Base-by-base conservation (phyloP, 1,140 invertebrate genomes). In the Eulimnadia texana region DNA sequence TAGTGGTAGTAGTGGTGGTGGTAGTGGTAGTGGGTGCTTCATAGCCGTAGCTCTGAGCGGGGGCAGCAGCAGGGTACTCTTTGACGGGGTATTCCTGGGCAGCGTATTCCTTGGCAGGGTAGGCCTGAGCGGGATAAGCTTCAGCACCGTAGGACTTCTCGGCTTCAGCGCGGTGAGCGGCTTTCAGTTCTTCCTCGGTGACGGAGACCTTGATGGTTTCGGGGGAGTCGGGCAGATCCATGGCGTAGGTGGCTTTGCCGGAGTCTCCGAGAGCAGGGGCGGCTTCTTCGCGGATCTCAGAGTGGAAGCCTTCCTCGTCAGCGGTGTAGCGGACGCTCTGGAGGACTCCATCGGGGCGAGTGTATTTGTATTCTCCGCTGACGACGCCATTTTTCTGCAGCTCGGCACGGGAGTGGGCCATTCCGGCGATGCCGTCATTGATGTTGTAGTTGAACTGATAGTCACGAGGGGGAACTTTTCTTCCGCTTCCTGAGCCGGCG, bases 391-490 rank as follows among this genome's bases (percentile, higher is more conserved):
- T 51, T 3, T 56, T 60, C 19, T 63, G 61, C 10, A 33, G 24
- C 22, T 63, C 61, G 33, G 11, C 51, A 24, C 61, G 53, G 1
- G 29, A 23, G 19, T 63, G 56, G 23, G 42, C 50, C 13, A 28
- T 58, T 29, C 61, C 61, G 16, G 33, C 49, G 24, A 63, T 60
- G 23, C 54, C 61, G 47, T 63, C 61, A 23, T 63, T 28, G 33
- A 63, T 63, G 54, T 63, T 29, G 25, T 58, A 63, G 42, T 63
- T 57, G 54, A 58, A 63, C 24, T 60, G 20, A 19, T 63, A 63
- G 33, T 63, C 61, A 1, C 53, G 16, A n/a, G n/a, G n/a, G n/a
- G n/a, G n/a, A n/a, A n/a, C n/a, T n/a, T n/a, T n/a, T n/a, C n/a
- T n/a, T n/a, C n/a, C n/a, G n/a, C n/a, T n/a, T n/a, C n/a, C n/a